Evolutionary conservation across 2,888 invertebrate genomes (phyloP).

Genomic region (Gari tellinella): DNA sequence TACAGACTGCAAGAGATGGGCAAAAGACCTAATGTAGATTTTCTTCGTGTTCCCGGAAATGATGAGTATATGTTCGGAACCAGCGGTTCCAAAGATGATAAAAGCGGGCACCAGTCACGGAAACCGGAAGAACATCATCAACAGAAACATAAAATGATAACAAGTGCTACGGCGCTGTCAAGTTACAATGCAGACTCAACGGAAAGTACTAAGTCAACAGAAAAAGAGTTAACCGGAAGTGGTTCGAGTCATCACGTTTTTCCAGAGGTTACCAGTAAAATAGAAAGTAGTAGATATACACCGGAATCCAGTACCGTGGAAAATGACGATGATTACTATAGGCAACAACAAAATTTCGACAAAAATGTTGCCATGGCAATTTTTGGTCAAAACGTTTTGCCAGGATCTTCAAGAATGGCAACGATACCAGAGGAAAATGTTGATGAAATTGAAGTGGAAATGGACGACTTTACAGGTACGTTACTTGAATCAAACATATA

Average conservation of each 20-base stretch:
- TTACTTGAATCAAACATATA: not conserved
- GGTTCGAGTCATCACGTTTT: too few relatives aligned
- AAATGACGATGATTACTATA: not conserved
- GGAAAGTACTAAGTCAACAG: not conserved
- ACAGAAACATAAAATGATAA: too few relatives aligned
- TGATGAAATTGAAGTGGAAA: constrained; percentile 39
- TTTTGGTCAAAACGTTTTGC: constrained; percentile 28
- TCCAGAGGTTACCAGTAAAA: too few relatives aligned
- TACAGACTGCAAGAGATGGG: constrained; percentile 1
- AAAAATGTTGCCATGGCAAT: not conserved
- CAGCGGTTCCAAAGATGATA: too few relatives aligned
- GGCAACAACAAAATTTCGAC: not conserved
- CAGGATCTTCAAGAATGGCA: constrained; percentile 49
- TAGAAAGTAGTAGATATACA: too few relatives aligned
- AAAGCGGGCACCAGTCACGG: too few relatives aligned
- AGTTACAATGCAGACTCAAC: too few relatives aligned
- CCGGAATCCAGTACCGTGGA: too few relatives aligned
- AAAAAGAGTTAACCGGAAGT: not conserved
- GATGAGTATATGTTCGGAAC: constrained; percentile 10
- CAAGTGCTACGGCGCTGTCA: too few relatives aligned
- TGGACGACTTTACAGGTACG: constrained; percentile 26
- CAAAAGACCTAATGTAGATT: constrained; percentile 18
- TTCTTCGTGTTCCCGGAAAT: constrained; percentile 12
- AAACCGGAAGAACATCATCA: too few relatives aligned
- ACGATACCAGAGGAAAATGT: constrained; percentile 48